A percentile compares a stretch with the other conserved stretches of the same genome.
These are phyloP conservation scores for Rosalia funebris DNA, from an alignment of 2,888 invertebrate species.

Conservation along the genomic window DNA sequence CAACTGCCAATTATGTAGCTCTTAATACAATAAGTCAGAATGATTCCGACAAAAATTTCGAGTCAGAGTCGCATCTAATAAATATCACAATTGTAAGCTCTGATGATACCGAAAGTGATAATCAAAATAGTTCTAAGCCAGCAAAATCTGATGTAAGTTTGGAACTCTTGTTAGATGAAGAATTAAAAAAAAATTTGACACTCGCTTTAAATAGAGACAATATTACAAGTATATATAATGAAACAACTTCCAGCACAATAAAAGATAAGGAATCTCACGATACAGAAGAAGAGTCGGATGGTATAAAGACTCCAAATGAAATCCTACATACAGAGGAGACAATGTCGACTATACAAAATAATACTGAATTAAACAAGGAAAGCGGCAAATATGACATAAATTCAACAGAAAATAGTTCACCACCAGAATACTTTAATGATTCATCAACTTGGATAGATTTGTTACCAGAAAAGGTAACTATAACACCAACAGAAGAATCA, in stretches of 20 bases:
- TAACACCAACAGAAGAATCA: neutral
- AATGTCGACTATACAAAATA: slow-evolving; percentile 15
- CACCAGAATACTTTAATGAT: neutral
- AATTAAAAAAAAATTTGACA: slow-evolving; percentile 9
- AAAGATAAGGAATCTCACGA: no score
- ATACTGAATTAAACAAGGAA: slow-evolving; percentile 7
- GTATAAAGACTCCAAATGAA: slow-evolving; percentile 38
- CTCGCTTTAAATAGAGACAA: slow-evolving; percentile 41
- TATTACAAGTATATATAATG: slow-evolving; percentile 2
- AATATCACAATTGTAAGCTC: slow-evolving; percentile 45
- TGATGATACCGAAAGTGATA: slow-evolving; percentile 34
- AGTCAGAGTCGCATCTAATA: slow-evolving; percentile 42
- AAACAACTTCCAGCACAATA: slow-evolving; percentile 4
- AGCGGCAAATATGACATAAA: neutral
- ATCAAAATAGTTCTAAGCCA: slow-evolving; percentile 40
- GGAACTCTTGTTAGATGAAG: slow-evolving; percentile 37
- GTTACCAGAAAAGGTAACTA: slow-evolving; percentile 1
- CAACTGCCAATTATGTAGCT: slow-evolving; percentile 7
- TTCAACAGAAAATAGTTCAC: neutral
- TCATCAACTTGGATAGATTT: slow-evolving; percentile 8
- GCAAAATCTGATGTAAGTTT: slow-evolving; percentile 50
- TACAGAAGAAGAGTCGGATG: neutral
- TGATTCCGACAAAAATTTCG: slow-evolving; percentile 13
- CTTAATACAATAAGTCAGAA: slow-evolving; percentile 5
- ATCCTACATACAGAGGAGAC: slow-evolving; percentile 17